A percentile compares a stretch with the other conserved stretches of the same genome.
These are phyloP conservation scores for Pollenia angustigena DNA, from an alignment of 2,888 invertebrate species.

Conservation along the genomic window DNA sequence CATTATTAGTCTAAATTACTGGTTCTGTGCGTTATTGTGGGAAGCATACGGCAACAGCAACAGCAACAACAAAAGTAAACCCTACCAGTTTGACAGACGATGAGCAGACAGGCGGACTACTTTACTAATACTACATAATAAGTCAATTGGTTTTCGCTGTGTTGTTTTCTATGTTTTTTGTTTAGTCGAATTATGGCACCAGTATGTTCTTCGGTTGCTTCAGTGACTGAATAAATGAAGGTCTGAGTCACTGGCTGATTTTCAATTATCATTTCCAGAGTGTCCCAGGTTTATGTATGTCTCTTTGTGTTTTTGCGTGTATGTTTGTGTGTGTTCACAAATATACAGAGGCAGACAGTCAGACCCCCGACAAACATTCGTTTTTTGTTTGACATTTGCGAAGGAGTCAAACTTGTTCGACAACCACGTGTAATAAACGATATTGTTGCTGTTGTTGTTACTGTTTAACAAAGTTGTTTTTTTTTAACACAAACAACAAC, in stretches of 20 bases:
- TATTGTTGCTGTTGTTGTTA: conserved; percentile 32
- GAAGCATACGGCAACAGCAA: conserved; percentile 31
- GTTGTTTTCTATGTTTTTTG: conserved; percentile 5
- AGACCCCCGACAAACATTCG: conserved; percentile 41
- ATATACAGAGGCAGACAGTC: conserved; percentile 47
- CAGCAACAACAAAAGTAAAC: background rate
- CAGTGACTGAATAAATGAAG: conserved; percentile 11
- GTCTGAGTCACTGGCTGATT: conserved; percentile 22
- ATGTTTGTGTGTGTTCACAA: background rate
- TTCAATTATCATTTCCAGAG: conserved; percentile 61
- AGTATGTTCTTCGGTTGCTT: background rate
- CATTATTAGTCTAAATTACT: conserved; percentile 36
- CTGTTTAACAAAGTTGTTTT: conserved; percentile 15
- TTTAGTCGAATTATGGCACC: background rate
- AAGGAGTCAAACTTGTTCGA: conserved; percentile 83
- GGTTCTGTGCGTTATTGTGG: conserved; percentile 61
- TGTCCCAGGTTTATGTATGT: conserved; percentile 45
- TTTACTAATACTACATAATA: background rate
- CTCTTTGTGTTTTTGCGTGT: conserved; percentile 72
- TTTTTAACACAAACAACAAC: conserved; percentile 17
- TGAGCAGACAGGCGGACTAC: conserved; percentile 61
- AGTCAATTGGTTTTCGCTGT: background rate
- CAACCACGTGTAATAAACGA: conserved; percentile 79
- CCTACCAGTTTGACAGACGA: conserved; percentile 38
- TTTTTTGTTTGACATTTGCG: conserved; percentile 80